These are phyloP conservation scores for Apodemus sylvaticus DNA, from an alignment of 2,113 vertebrate genomes.

Conservation along the genomic window DNA sequence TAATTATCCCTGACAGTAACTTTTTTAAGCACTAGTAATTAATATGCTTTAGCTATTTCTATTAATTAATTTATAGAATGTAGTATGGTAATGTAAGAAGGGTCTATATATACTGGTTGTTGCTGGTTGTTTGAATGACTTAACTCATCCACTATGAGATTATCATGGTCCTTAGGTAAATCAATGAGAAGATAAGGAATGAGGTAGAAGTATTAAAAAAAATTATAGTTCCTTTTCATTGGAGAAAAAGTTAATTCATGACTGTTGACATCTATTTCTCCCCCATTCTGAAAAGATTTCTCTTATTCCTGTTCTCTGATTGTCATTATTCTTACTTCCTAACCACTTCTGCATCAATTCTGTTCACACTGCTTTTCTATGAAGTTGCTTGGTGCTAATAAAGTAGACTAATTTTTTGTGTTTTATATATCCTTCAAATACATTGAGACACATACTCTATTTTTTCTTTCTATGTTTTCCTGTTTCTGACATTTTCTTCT, in stretches of 20 bases:
- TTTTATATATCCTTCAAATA: neutral
- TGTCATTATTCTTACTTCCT: neutral
- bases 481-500: constrained; percentile 5
- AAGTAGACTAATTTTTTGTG: neutral
- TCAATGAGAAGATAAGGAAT: neutral
- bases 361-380: neutral
- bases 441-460: neutral
- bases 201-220: neutral
- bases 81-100: neutral
- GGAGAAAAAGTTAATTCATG: neutral
- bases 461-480: neutral
- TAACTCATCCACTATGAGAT: neutral
- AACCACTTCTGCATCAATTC: neutral
- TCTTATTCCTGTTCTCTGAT: neutral
- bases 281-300: neutral
- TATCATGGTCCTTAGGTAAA: neutral
- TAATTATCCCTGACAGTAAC: neutral
- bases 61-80: neutral
- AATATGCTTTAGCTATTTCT: neutral
- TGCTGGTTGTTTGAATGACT: neutral
- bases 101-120: neutral
- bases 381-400: neutral
- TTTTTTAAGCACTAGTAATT: neutral
- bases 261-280: neutral
- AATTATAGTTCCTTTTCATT: neutral